Conservation (phyloP, 2,888 invertebrate genomes). For the Nysson spinosus region DNA sequence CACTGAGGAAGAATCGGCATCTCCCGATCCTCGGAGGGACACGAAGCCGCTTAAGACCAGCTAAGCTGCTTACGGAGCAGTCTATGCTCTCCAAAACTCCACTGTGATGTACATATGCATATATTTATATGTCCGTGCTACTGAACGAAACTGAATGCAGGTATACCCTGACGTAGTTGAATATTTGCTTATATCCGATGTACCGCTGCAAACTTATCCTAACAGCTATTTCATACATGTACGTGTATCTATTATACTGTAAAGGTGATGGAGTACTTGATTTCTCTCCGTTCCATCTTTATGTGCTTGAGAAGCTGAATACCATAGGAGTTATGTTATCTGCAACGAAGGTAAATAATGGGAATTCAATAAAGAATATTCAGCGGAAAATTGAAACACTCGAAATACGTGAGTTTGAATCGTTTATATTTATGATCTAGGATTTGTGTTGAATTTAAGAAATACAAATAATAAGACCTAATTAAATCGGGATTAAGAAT, state of each 20-base stretch:
- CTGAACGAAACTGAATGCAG: too few species aligned
- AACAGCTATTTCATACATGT: constrained; percentile 11
- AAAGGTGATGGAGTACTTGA: constrained; percentile 24
- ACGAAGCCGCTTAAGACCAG: constrained; percentile 52
- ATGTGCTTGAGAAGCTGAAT: background rate
- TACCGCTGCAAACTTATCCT: constrained; percentile 3
- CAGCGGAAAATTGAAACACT: too few species aligned
- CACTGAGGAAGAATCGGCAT: constrained; percentile 32
- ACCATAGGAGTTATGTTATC: background rate
- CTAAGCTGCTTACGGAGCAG: constrained; percentile 57
- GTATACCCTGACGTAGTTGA: too few species aligned
- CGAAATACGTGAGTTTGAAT: too few species aligned
- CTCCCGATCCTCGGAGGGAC: constrained; percentile 26
- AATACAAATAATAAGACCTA: too few species aligned
- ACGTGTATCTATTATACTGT: background rate
- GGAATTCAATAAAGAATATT: too few species aligned
- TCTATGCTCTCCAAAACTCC: constrained; percentile 37
- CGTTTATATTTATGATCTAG: too few species aligned
- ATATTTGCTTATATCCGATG: constrained; percentile 5
- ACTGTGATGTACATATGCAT: background rate
- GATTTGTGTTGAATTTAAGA: too few species aligned
- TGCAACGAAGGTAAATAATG: too few species aligned
- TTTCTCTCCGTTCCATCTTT: background rate
- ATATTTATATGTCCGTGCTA: too few species aligned
- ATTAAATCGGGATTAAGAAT: too few species aligned